Conservation (phyloP, 2,113 vertebrate genomes). For the Oncorhynchus kisutch region DNA sequence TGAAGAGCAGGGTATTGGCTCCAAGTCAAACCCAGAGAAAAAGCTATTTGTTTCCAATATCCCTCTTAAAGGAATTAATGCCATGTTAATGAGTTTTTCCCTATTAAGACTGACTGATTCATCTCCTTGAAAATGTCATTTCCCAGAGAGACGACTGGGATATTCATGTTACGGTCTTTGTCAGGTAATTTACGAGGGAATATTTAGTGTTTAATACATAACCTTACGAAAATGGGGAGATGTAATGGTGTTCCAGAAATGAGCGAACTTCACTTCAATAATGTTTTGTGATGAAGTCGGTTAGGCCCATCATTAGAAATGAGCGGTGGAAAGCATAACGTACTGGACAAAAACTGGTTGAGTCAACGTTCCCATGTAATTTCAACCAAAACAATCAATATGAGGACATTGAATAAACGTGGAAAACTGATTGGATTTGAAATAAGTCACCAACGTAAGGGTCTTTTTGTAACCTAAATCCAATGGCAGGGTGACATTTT, state of each 20-base stretch:
- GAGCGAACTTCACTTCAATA: constrained; percentile 74
- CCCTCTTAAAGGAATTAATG: constrained; percentile 70
- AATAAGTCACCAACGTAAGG: too few relatives aligned
- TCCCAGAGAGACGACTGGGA: constrained; percentile 23
- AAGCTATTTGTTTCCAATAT: constrained; percentile 68
- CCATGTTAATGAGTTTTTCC: constrained; percentile 68
- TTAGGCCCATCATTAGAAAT: constrained; percentile 19
- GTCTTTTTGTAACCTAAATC: too few relatives aligned
- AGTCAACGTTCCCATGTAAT: too few relatives aligned
- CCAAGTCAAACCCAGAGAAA: constrained; percentile 37
- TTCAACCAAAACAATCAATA: too few relatives aligned
- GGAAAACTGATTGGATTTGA: too few relatives aligned
- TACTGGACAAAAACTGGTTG: too few relatives aligned
- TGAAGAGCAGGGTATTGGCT: constrained; percentile 43
- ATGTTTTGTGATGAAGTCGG: constrained; percentile 54
- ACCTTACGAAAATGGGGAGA: constrained; percentile 54
- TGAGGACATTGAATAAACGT: too few relatives aligned
- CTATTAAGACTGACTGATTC: constrained; percentile 61
- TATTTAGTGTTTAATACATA: constrained; percentile 73
- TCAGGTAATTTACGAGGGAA: constrained; percentile 76
- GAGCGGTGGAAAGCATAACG: constrained; percentile 24
- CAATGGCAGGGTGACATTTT: too few relatives aligned
- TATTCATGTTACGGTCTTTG: constrained; percentile 66
- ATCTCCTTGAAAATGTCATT: constrained; percentile 69
- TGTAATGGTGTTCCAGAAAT: constrained; percentile 68